Evolutionary conservation across 2,113 vertebrate species (phyloP).

Genomic region (Apteryx mantelli): DNA sequence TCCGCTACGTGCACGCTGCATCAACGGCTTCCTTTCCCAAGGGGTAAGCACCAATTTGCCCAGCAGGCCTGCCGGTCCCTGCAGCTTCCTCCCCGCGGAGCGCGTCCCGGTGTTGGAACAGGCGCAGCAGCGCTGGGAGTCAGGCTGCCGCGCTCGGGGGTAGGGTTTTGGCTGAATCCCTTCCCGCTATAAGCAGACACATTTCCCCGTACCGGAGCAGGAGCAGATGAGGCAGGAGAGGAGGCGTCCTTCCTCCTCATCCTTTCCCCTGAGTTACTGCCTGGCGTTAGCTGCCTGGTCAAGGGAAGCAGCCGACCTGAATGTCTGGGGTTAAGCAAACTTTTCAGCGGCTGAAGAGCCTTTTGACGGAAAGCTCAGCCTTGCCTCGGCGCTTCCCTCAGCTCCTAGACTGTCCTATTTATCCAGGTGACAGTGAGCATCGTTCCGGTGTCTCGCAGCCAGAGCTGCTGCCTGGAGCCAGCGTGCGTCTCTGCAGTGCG

Average conservation of each 20-base stretch:
- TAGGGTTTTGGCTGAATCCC: background rate
- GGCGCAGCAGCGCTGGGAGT: background rate
- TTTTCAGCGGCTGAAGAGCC: background rate
- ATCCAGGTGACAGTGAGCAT: background rate
- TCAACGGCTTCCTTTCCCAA: conserved; percentile 34
- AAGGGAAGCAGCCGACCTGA: background rate
- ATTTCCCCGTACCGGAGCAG: background rate
- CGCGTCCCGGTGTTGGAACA: background rate
- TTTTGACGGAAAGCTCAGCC: background rate
- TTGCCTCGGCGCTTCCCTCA: background rate
- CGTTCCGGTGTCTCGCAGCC: conserved; percentile 23
- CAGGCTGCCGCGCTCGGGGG: background rate
- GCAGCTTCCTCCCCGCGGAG: background rate
- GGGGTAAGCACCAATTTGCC: conserved; percentile 37
- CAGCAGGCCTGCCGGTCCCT: background rate
- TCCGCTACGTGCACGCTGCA: background rate
- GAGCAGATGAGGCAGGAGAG: background rate
- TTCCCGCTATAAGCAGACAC: background rate
- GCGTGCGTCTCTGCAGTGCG: background rate
- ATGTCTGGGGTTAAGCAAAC: background rate
- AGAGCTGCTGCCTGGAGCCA: background rate
- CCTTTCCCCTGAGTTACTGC: background rate
- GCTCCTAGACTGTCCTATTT: conserved; percentile 33
- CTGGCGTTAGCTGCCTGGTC: background rate
- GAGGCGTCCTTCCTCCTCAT: background rate